A percentile compares a stretch with the other conserved stretches of the same genome.
Evolutionary conservation across 2,113 vertebrate species (phyloP).

Genomic region (Brienomyrus brachyistius): DNA sequence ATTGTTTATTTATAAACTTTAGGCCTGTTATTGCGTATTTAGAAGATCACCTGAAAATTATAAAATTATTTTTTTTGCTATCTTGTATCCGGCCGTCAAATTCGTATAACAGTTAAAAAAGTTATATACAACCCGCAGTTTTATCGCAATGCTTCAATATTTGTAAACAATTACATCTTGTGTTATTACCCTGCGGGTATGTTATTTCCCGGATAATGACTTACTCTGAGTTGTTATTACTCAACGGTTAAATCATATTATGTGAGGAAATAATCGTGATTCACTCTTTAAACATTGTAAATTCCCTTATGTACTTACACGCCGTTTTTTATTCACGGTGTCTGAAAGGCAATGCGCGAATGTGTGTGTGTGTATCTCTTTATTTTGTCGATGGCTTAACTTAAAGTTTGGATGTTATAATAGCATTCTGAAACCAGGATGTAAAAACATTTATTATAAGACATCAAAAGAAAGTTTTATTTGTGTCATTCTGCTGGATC

Average conservation of each 20-base stretch:
- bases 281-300: background rate
- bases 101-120: background rate
- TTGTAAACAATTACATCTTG: background rate
- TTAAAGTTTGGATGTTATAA: background rate
- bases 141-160: background rate
- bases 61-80: background rate
- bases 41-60: background rate
- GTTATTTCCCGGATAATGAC: background rate
- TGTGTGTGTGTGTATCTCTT: too few species aligned
- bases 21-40: background rate
- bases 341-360: background rate
- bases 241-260: background rate
- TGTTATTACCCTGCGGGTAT: background rate
- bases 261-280: background rate
- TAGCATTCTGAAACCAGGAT: background rate
- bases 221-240: background rate
- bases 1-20: background rate
- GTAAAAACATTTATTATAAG: background rate
- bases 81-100: background rate
- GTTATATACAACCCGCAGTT: background rate
- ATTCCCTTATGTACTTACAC: background rate
- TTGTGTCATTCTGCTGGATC: background rate
- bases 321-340: background rate
- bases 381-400: too few species aligned
- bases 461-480: background rate